Percentiles rank a stretch among this genome's conserved stretches.
Evolutionary conservation across 1,140 invertebrate species (phyloP).

Genomic region (Lamellibrachia luymesi): DNA sequence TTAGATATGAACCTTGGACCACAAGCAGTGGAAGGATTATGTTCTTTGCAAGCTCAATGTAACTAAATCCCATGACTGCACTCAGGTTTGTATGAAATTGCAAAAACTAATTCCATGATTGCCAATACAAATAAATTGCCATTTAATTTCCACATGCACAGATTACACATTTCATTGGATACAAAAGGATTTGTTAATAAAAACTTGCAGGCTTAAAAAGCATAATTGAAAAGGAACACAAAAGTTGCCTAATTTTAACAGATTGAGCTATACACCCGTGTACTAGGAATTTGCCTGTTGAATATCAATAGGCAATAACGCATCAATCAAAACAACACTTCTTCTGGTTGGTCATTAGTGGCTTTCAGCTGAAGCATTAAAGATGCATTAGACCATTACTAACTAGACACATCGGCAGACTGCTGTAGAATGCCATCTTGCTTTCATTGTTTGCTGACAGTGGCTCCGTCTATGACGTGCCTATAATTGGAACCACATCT

Average conservation of each 20-base stretch:
- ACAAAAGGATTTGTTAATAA: background rate
- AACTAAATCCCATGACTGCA: background rate
- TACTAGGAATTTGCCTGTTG: background rate
- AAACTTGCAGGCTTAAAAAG: background rate
- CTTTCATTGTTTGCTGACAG: background rate
- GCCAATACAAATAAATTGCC: background rate
- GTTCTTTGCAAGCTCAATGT: too few relatives aligned
- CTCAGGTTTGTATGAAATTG: background rate
- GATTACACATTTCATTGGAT: background rate
- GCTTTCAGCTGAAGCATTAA: background rate
- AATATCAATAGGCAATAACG: background rate
- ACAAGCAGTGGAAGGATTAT: too few relatives aligned
- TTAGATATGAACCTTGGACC: too few relatives aligned
- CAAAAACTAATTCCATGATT: background rate
- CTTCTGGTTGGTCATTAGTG: background rate
- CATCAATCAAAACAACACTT: constrained; percentile 1
- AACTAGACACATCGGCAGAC: background rate
- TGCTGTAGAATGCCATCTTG: background rate
- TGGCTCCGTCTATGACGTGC: background rate
- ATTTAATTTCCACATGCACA: background rate
- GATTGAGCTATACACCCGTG: background rate
- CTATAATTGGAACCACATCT: background rate
- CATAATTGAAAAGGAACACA: background rate
- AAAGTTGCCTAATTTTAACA: background rate
- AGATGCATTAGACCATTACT: constrained; percentile 5